These are phyloP conservation scores for Tangara arthus DNA, from an alignment of 2,797 vertebrate species.

Conservation along the genomic window DNA sequence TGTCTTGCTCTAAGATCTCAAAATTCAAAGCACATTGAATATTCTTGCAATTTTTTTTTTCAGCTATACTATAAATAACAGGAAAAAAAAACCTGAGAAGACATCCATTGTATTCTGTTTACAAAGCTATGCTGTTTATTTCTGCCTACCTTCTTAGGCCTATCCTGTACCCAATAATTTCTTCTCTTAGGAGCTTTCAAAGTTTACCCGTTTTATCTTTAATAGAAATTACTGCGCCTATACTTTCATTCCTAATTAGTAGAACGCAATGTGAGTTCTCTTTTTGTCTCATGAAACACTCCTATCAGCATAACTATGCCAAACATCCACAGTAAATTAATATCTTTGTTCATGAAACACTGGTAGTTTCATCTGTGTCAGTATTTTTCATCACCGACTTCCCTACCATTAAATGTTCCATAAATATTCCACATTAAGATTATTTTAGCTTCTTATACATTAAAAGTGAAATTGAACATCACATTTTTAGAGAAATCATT, in stretches of 20 bases:
- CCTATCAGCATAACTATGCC: background rate
- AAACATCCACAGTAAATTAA: background rate
- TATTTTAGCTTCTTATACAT: background rate
- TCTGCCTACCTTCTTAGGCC: background rate
- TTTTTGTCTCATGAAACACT: background rate
- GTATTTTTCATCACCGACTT: background rate
- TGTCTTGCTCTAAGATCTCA: background rate
- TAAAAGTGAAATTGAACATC: background rate
- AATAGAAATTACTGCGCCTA: accelerated
- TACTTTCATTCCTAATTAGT: background rate
- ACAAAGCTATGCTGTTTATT: background rate
- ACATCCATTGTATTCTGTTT: background rate
- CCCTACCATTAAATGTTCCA: background rate
- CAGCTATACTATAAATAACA: background rate
- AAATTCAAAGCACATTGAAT: background rate
- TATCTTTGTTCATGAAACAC: background rate
- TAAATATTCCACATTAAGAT: background rate
- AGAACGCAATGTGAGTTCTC: background rate
- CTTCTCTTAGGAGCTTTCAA: background rate
- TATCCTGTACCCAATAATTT: background rate
- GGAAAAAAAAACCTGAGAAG: background rate
- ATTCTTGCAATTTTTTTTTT: background rate
- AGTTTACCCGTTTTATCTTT: background rate
- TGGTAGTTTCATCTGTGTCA: background rate
- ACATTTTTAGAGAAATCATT: background rate